phyloP scores from a whole-genome alignment of 2,888 invertebrate genomes.

The Calephelis perditalis region DNA sequence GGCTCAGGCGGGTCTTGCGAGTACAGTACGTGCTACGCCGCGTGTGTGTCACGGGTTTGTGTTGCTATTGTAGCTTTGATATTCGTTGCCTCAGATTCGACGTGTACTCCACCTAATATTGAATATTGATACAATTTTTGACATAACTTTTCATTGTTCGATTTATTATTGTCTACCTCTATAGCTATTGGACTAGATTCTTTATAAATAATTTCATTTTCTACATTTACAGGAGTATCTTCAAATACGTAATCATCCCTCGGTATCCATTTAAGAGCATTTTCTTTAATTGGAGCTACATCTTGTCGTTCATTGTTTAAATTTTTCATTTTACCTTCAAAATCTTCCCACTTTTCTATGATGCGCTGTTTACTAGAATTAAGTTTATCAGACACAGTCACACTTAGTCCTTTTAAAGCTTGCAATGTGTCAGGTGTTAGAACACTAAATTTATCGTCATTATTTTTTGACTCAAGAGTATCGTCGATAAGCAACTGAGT shows the following conservation, averaged over 20 bases:
- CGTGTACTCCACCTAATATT: slow-evolving; percentile 65
- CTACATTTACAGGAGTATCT: slow-evolving; percentile 36
- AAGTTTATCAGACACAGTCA: slow-evolving; percentile 71
- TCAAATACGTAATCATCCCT: slow-evolving; percentile 39
- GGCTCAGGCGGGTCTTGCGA: no score
- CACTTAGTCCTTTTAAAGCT: slow-evolving; percentile 69
- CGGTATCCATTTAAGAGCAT: slow-evolving; percentile 38
- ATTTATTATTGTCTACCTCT: slow-evolving; percentile 56
- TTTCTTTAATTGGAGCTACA: slow-evolving; percentile 34
- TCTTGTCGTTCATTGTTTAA: slow-evolving; percentile 50
- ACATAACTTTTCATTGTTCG: slow-evolving; percentile 48
- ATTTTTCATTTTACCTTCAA: slow-evolving; percentile 70
- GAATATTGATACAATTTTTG: slow-evolving; percentile 64
- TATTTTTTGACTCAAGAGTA: slow-evolving; percentile 35
- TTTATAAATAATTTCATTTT: slow-evolving; percentile 61
- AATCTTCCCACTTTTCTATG: slow-evolving; percentile 75
- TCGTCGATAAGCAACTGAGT: slow-evolving; percentile 50
- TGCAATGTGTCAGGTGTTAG: slow-evolving; percentile 66
- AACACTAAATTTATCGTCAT: slow-evolving; percentile 56
- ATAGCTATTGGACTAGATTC: slow-evolving; percentile 68
- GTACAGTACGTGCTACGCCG: no score
- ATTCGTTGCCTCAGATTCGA: slow-evolving; percentile 57
- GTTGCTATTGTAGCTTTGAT: slow-evolving; percentile 61
- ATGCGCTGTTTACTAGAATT: slow-evolving; percentile 71
- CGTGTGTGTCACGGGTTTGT: slow-evolving; percentile 67